Evolutionary conservation across 1,140 invertebrate genomes (phyloP).

Genomic region (Eciton burchellii): DNA sequence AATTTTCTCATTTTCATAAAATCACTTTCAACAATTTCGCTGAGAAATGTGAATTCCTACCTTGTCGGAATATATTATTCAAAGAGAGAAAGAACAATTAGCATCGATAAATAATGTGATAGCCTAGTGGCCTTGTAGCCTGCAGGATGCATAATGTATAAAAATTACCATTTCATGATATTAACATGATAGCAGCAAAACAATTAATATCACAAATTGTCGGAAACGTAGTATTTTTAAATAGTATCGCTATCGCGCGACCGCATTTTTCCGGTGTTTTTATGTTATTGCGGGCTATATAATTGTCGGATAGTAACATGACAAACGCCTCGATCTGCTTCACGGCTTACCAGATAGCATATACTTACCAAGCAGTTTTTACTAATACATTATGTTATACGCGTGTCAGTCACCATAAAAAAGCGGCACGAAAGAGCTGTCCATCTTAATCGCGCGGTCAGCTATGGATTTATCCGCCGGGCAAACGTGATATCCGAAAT

Average conservation of each 20-base stretch:
- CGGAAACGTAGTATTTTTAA: background rate
- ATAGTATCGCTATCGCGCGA: background rate
- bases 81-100: background rate
- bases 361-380: conserved; percentile 15
- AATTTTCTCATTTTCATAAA: background rate
- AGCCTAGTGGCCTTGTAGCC: background rate
- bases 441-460: conserved; percentile 74
- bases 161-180: background rate
- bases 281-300: background rate
- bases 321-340: background rate
- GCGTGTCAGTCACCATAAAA: conserved; percentile 77
- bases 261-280: conserved; percentile 17
- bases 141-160: background rate
- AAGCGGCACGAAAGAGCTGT: conserved; percentile 75
- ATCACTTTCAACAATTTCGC: background rate
- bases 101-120: background rate
- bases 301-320: background rate
- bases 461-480: conserved; percentile 23
- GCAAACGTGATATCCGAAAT: conserved; percentile 13
- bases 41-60: background rate
- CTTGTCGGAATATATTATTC: background rate
- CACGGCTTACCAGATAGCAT: conserved; percentile 11
- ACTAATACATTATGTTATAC: conserved; percentile 10
- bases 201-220: background rate
- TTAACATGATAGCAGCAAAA: background rate